Evolutionary conservation across 1,140 invertebrate genomes (phyloP).

Genomic region (Calephelis nemesis): DNA sequence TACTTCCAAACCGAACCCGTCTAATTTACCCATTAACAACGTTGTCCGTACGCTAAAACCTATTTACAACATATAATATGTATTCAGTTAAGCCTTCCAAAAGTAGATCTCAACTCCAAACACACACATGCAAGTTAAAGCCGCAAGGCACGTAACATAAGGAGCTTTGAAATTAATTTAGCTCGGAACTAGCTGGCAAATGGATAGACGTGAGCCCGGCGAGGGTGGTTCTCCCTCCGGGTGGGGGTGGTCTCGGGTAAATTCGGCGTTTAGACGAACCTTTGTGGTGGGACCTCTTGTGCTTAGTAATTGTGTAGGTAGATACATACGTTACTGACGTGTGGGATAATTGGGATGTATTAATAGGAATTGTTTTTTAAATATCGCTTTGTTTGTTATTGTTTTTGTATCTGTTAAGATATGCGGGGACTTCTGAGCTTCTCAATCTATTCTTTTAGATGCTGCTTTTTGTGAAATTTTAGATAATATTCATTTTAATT

Average conservation of each 20-base stretch:
- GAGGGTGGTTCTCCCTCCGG: slow-evolving; percentile 42
- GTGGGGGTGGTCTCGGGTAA: slow-evolving; percentile 54
- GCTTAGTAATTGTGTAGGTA: slow-evolving; percentile 60
- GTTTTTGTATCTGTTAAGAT: too few relatives aligned
- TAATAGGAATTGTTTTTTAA: background rate
- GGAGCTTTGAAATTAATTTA: slow-evolving; percentile 80
- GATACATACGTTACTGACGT: slow-evolving; percentile 3
- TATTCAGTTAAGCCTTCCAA: slow-evolving; percentile 71
- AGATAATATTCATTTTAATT: too few relatives aligned
- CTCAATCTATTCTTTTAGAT: too few relatives aligned
- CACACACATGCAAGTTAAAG: slow-evolving; percentile 67
- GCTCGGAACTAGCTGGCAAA: slow-evolving; percentile 78
- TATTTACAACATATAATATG: slow-evolving; percentile 48
- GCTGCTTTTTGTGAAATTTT: too few relatives aligned
- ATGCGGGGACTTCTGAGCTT: too few relatives aligned
- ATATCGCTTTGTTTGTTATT: background rate
- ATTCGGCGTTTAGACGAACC: slow-evolving; percentile 76
- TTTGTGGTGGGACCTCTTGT: slow-evolving; percentile 63
- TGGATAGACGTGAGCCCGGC: slow-evolving; percentile 76
- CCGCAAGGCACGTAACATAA: slow-evolving; percentile 79
- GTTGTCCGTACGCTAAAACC: slow-evolving; percentile 57
- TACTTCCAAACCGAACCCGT: slow-evolving; percentile 59
- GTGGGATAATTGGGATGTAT: background rate
- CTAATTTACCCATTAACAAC: slow-evolving; percentile 73
- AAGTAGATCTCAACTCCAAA: slow-evolving; percentile 54